A percentile compares a stretch with the other conserved stretches of the same genome.
Evolutionary conservation across 2,113 vertebrate genomes (phyloP).

Genomic region (Strix aluco): DNA sequence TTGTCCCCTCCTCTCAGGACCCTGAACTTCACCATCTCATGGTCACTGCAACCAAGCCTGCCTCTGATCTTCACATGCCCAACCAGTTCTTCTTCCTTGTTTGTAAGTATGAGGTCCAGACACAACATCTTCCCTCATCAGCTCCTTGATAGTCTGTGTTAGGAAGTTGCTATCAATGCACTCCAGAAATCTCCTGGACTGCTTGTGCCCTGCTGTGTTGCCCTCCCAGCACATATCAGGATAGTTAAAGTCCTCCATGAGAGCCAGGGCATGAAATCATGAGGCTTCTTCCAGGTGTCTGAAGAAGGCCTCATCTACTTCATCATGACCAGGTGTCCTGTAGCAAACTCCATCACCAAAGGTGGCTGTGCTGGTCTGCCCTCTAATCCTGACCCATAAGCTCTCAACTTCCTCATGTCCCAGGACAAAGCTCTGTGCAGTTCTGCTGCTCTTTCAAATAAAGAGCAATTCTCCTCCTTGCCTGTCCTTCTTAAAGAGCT

Average conservation of each 20-base stretch:
- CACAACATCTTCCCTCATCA: not conserved
- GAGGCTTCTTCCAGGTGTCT: not conserved
- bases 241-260: not conserved
- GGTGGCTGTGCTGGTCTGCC: not conserved
- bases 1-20: not conserved
- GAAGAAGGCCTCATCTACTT: not conserved
- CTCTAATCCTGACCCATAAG: not conserved
- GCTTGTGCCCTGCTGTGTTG: not conserved
- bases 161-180: not conserved
- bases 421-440: not conserved
- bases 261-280: not conserved
- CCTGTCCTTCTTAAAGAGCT: not conserved
- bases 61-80: not conserved
- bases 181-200: not conserved
- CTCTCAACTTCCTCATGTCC: not conserved
- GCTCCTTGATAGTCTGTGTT: not conserved
- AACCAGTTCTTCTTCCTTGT: not conserved
- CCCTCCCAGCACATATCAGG: not conserved
- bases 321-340: not conserved
- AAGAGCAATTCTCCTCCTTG: not conserved
- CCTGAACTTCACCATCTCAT: not conserved
- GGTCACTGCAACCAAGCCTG: not conserved
- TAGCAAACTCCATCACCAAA: not conserved
- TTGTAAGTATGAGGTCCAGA: not conserved
- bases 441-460: not conserved